Base-by-base conservation (phyloP, 35 echinoderm and acorn worm species). In the Apostichopus parvimensis region DNA sequence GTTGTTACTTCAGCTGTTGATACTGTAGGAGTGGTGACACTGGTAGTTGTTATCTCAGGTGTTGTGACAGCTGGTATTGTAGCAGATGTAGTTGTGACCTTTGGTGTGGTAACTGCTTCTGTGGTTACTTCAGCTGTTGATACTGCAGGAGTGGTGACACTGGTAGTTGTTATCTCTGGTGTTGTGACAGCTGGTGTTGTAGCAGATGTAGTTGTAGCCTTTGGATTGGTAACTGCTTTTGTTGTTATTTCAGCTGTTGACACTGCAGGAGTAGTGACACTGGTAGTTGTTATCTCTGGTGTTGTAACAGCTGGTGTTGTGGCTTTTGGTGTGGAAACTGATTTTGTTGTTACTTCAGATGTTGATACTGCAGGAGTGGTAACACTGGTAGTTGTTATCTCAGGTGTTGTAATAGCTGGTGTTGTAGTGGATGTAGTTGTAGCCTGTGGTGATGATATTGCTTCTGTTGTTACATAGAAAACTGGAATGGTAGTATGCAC, bases 121-220 rank as follows among this genome's bases (percentile, higher is more conserved):
- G 70, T 89, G 5, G 92, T 90, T n/a, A 94, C 15, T 11, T 25
- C 77, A 1, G 86, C 9, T 65, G 91, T 92, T 59, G 79, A 86
- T 7, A 92, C 82, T 59, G 80, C 60, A 17, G 93, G 83, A 54
- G 94, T 95, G 26, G 93, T 95, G 12, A 92, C 83, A 26, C 13
- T 83, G 10, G 72, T 14, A 14, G 81, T 84, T 55, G 81, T 84
- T 8, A 81, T 89, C 5, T 21, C 53, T 4, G 82, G 66, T 86
- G 82, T 53, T 54, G 57, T 54, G 1, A 61, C 56, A 10, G 66
- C 72, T 66, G 58, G 10, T 20, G 91, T 92, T 53, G 91, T 28
- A 28, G 26, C 0, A 28, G 26, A 28, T 28, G 26, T 28, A 1
- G 26, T 28, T 1, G 26, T 87, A 26, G 56, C 55, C 12, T n/a